Evolutionary conservation across 2,888 invertebrate genomes (phyloP).

Genomic region (Nebria salina): DNA sequence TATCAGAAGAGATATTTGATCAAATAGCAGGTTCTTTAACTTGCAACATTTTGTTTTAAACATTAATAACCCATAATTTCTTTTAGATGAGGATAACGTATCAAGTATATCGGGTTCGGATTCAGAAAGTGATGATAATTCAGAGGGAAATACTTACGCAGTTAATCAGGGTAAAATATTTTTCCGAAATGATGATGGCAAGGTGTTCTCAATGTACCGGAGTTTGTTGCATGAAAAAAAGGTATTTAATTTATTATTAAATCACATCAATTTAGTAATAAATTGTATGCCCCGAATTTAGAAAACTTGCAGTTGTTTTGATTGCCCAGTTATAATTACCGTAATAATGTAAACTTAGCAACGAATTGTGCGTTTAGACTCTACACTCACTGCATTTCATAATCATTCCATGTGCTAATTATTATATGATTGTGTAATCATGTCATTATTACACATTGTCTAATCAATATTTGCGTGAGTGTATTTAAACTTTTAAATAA

Average conservation of each 20-base stretch:
- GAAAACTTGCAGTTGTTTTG: too few species aligned
- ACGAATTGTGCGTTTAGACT: too few species aligned
- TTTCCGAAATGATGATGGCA: constrained; percentile 73
- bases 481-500: too few species aligned
- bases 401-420: too few species aligned
- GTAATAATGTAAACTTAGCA: too few species aligned
- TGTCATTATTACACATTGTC: too few species aligned
- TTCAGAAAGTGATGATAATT: constrained; percentile 62
- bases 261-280: not conserved
- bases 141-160: constrained; percentile 58
- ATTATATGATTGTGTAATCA: too few species aligned
- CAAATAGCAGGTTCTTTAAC: constrained; percentile 43
- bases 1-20: constrained; percentile 69
- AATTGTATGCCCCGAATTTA: too few species aligned
- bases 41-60: not conserved
- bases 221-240: constrained; percentile 78
- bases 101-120: constrained; percentile 76
- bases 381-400: too few species aligned
- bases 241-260: constrained; percentile 60
- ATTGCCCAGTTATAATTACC: too few species aligned
- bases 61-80: constrained; percentile 15
- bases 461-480: too few species aligned
- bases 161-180: constrained; percentile 76
- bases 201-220: constrained; percentile 78
- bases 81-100: constrained; percentile 65